Conservation (phyloP, 2,113 vertebrate species). For the Propithecus coquereli region DNA sequence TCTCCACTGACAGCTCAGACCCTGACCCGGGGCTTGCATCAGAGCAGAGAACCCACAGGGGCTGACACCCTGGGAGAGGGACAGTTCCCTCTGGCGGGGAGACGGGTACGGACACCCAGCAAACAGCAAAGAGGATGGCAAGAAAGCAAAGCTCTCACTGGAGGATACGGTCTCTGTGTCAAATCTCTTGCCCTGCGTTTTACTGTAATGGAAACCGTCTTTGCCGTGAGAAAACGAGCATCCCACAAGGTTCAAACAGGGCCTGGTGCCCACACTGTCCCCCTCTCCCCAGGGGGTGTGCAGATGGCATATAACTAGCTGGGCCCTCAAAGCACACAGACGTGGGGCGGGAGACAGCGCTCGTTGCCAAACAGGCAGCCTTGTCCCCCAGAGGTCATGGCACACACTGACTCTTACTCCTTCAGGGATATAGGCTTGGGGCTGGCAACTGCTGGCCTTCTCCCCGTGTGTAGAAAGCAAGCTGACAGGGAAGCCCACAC, state of each 20-base stretch:
- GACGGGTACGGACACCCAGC: not conserved
- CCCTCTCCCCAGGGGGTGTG: fast-evolving
- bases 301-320: not conserved
- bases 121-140: not conserved
- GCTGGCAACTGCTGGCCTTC: not conserved
- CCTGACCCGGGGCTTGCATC: no score
- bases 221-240: not conserved
- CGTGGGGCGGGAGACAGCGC: not conserved
- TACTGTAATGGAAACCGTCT: not conserved
- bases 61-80: no score
- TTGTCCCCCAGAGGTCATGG: not conserved
- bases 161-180: not conserved
- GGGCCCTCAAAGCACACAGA: no score
- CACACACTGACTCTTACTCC: not conserved
- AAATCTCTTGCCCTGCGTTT: not conserved
- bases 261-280: not conserved
- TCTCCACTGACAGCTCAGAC: no score
- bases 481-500: not conserved
- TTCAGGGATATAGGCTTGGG: not conserved
- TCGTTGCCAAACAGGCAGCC: not conserved
- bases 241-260: not conserved
- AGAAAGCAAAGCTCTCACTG: not conserved
- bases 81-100: not conserved
- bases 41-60: no score
- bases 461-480: not conserved